A percentile compares a stretch with the other conserved stretches of the same genome.
phyloP scores from a whole-genome alignment of 2,797 vertebrate species.

The Propithecus perrieri region DNA sequence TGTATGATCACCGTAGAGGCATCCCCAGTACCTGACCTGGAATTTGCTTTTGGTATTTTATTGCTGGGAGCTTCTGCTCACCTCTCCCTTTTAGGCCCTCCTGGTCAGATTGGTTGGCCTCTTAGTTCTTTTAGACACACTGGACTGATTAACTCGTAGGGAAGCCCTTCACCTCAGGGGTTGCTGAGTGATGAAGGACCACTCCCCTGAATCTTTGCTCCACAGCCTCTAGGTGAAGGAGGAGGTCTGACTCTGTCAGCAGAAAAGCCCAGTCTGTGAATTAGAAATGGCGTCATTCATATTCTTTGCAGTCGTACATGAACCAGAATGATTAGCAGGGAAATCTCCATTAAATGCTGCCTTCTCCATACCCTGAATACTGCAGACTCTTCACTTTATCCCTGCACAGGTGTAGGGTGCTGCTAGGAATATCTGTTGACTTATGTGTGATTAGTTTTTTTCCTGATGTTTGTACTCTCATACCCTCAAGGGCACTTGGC shows the following conservation, averaged over 20 bases:
- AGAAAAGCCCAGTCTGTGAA: background rate
- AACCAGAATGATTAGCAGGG: constrained; percentile 2
- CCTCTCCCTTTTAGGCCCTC: constrained; percentile 10
- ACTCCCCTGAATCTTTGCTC: background rate
- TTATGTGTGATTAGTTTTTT: background rate
- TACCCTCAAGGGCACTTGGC: background rate
- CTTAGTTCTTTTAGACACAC: background rate
- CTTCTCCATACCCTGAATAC: background rate
- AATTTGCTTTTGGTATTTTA: constrained; percentile 46
- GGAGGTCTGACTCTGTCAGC: background rate
- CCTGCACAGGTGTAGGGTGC: too few relatives aligned
- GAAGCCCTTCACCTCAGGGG: background rate
- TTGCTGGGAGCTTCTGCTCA: background rate
- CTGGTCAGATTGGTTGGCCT: background rate
- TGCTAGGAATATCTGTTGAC: background rate
- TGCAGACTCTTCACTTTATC: background rate
- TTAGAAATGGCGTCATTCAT: constrained; percentile 15
- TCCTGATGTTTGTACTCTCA: background rate
- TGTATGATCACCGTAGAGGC: background rate
- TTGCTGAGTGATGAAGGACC: constrained; percentile 18
- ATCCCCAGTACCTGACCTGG: background rate
- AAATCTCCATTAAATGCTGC: background rate
- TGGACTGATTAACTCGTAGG: background rate
- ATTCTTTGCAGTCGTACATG: background rate
- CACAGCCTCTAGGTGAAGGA: background rate